A percentile compares a stretch with the other conserved stretches of the same genome.
Evolutionary conservation across 1,140 invertebrate species (phyloP).

Genomic region (Bombus superbus): DNA sequence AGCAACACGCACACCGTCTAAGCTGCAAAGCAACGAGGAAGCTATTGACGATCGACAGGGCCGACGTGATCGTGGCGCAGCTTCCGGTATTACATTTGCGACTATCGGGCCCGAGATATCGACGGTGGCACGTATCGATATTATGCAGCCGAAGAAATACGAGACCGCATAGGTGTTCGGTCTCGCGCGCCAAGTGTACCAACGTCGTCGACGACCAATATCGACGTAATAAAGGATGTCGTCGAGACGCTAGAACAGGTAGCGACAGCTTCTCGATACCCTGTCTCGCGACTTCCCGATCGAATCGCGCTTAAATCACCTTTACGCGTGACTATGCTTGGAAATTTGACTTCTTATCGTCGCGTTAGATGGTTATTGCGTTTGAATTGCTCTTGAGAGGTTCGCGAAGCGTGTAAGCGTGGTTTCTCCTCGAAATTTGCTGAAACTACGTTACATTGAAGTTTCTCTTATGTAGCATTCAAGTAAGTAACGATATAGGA

Average conservation of each 20-base stretch:
- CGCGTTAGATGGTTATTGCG: neutral
- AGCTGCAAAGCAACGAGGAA: constrained; percentile 43
- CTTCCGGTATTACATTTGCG: constrained; percentile 61
- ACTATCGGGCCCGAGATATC: constrained; percentile 47
- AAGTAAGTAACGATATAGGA: no score
- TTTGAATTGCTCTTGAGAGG: neutral
- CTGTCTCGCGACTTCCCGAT: neutral
- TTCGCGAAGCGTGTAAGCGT: neutral
- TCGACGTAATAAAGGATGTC: constrained; percentile 36
- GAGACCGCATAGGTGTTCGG: constrained; percentile 27
- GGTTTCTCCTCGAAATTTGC: neutral
- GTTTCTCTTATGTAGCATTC: neutral
- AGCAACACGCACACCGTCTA: neutral
- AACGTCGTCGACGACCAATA: constrained; percentile 32
- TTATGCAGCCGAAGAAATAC: constrained; percentile 52
- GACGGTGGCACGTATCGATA: constrained; percentile 44
- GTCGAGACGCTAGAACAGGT: constrained; percentile 31
- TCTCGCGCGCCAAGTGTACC: constrained; percentile 42
- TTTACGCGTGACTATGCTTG: neutral
- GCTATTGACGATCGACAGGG: constrained; percentile 54
- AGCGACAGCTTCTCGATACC: neutral
- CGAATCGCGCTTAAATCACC: neutral
- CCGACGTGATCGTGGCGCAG: constrained; percentile 51
- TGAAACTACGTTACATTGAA: neutral
- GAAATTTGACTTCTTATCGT: neutral